These are phyloP conservation scores for Macrosiphum euphorbiae DNA, from an alignment of 2,888 invertebrate species.

Conservation along the genomic window DNA sequence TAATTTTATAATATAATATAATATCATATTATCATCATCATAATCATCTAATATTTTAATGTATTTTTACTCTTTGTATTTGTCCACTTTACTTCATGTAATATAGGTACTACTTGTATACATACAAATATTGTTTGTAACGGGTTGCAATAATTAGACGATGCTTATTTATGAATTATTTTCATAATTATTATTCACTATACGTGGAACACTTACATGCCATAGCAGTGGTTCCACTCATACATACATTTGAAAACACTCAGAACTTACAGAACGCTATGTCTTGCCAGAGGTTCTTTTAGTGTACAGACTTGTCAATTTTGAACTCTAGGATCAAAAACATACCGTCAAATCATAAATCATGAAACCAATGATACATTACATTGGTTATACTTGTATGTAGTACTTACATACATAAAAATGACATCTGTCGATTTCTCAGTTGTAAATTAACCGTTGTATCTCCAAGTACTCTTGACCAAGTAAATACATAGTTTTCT, in stretches of 20 bases:
- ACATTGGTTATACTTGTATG: neutral
- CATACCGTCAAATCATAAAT: neutral
- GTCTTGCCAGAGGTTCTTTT: neutral
- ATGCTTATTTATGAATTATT: neutral
- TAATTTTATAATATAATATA: neutral
- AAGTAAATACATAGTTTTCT: neutral
- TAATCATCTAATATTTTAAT: neutral
- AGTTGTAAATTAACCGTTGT: neutral
- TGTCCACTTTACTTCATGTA: neutral
- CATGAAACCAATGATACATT: neutral
- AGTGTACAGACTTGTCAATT: neutral
- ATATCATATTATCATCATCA: neutral
- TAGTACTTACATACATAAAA: neutral
- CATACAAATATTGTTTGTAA: neutral
- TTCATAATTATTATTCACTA: neutral
- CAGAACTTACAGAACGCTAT: slow-evolving; percentile 10
- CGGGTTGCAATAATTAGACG: neutral
- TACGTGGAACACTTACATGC: neutral
- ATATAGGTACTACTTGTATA: neutral
- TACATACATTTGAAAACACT: neutral
- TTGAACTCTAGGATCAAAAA: neutral
- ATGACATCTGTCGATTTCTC: neutral
- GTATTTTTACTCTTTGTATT: neutral
- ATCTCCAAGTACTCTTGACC: neutral
- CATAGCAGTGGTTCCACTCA: neutral